Base-by-base conservation (phyloP, 2,113 vertebrate genomes). In the Tretioscincus oriximinensis region DNA sequence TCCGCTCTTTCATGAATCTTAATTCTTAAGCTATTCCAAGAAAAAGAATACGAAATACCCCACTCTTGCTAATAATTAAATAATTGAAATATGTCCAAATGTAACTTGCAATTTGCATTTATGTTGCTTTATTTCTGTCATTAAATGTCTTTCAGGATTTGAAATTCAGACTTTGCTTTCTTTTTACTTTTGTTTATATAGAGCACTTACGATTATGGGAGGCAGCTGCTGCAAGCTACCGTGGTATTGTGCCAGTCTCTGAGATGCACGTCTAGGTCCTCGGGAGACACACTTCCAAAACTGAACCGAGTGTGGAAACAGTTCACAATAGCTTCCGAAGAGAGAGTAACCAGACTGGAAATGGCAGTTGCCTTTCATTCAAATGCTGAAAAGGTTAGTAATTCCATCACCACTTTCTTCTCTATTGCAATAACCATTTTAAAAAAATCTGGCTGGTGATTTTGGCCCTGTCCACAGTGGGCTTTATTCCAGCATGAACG, bases 291-390 rank as follows among this genome's bases (percentile, higher is more conserved):
- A 0, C 96, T 99, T 85, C 98, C 98, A 18, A 94, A 97, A 9
- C 94, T 99, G 86, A 99, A 99, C 93, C 96, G 98, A 80, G 96
- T 98, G 24, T 99, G 98, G 98, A 99, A 99, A 80, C 98, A 99
- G 91, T 99, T 99, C 88, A 97, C 95, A 29, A 90, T 98, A 90
- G 97, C 97, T 7, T 96, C 96, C 0, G 98, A 99, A 74, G 98
- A 99, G 93, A 93, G 98, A 61, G 96, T 97, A 4, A 96, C 97
- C 41, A 90, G 98, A 7, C 88, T 99, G 91, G 97, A 99, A 90
- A 97, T 97, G 72, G 97, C 97, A 76, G 93, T 96, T 88, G 93
- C 92, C 31, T 99, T 99, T 93, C 97, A 99, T 90, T 93, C 93
- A 1, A 93, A 94, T n/a, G 96, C 97, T 0, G 98, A 99, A 92